Percentiles rank a stretch among this genome's conserved stretches.
These are phyloP conservation scores for Berghia stephanieae DNA, from an alignment of 1,140 invertebrate genomes.

Conservation along the genomic window DNA sequence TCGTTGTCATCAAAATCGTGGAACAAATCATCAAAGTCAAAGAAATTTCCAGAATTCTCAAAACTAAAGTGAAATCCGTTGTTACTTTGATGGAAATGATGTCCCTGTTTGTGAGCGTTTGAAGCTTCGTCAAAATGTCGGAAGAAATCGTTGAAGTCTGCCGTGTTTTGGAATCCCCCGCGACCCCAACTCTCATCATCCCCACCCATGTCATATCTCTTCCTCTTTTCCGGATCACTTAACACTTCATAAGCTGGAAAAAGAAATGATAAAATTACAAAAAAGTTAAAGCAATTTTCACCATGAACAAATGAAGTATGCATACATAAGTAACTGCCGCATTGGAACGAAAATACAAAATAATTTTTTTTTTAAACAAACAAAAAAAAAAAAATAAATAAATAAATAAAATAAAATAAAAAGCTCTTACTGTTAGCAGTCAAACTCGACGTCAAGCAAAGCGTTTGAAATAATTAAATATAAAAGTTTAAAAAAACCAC, in stretches of 20 bases:
- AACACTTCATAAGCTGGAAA: constrained; percentile 89
- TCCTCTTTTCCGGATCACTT: constrained; percentile 90
- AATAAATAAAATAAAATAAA: not conserved
- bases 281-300: not conserved
- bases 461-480: no score
- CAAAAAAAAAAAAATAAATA: no score
- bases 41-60: constrained; percentile 44
- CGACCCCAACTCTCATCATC: constrained; percentile 41
- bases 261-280: constrained; percentile 22
- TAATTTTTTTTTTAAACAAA: no score
- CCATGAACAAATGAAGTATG: not conserved
- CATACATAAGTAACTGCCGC: not conserved
- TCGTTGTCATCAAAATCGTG: constrained; percentile 49
- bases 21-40: constrained; percentile 60
- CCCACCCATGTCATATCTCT: constrained; percentile 93
- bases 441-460: no score
- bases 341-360: no score
- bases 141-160: constrained; percentile 63
- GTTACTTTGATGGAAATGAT: constrained; percentile 39
- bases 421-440: not conserved
- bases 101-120: constrained; percentile 38
- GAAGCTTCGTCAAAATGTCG: constrained; percentile 57
- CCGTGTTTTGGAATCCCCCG: constrained; percentile 43
- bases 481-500: no score
- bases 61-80: constrained; percentile 42